phyloP scores from a whole-genome alignment of 2,113 vertebrate genomes.

The Egretta garzetta region DNA sequence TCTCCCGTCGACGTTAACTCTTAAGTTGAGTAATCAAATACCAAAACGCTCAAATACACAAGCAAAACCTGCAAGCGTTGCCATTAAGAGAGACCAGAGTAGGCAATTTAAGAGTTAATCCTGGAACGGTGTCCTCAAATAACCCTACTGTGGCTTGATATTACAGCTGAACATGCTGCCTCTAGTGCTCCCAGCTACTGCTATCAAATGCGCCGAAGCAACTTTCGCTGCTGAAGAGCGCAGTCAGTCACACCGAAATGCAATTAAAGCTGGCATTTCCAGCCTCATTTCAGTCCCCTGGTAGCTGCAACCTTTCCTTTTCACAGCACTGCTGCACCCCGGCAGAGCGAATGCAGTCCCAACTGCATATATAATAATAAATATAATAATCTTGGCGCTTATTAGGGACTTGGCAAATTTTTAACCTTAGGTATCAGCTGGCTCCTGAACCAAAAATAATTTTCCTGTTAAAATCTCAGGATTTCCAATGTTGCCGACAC shows the following conservation, averaged over 20 bases:
- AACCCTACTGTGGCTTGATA: constrained; percentile 19
- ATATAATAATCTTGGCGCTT: neutral
- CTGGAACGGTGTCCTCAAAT: constrained; percentile 47
- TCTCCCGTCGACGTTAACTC: neutral
- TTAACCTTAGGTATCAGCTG: neutral
- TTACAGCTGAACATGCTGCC: constrained; percentile 48
- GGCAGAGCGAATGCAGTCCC: neutral
- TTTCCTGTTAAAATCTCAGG: neutral
- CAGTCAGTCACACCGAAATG: neutral
- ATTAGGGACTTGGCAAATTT: neutral
- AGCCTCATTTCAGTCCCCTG: neutral
- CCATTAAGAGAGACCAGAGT: neutral
- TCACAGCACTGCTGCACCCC: neutral
- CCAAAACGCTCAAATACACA: neutral
- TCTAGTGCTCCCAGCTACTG: constrained; percentile 49
- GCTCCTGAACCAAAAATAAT: neutral
- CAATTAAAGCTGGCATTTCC: constrained; percentile 53
- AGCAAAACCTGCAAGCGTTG: neutral
- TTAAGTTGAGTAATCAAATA: neutral
- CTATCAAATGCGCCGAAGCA: constrained; percentile 22
- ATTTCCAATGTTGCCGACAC: neutral
- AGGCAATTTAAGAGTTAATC: constrained; percentile 56
- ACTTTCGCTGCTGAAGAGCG: neutral
- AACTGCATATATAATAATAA: too few relatives aligned
- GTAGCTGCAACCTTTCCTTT: neutral